Evolutionary conservation across 2,113 vertebrate genomes (phyloP).

Genomic region (Neodon shergylaensis): DNA sequence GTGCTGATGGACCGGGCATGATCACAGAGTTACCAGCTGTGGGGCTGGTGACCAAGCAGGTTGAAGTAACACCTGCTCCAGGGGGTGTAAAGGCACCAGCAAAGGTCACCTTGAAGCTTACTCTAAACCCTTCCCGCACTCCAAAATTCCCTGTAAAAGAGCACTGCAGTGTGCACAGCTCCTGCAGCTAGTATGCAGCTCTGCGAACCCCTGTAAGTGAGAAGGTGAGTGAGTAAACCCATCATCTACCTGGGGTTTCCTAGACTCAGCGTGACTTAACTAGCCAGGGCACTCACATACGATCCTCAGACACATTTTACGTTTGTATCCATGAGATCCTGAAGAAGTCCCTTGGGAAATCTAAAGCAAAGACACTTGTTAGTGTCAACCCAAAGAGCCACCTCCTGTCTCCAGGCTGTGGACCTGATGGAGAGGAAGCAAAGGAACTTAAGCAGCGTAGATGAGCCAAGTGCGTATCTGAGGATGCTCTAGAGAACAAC

Average conservation of each 20-base stretch:
- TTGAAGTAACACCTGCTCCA: background rate
- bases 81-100: background rate
- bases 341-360: conserved; percentile 1
- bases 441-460: background rate
- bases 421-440: too few species aligned
- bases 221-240: background rate
- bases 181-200: background rate
- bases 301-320: background rate
- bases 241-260: background rate
- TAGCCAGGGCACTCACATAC: background rate
- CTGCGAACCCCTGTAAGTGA: background rate
- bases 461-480: background rate
- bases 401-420: background rate
- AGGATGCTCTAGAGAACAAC: background rate
- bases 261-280: background rate
- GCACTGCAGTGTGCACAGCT: background rate
- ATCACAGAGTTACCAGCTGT: background rate
- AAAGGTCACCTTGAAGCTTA: background rate
- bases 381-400: background rate
- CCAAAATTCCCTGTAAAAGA: conserved; percentile 21
- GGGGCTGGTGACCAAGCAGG: too few species aligned
- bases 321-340: background rate
- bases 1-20: rapidly evolving
- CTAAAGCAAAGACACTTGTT: background rate
- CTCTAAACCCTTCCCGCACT: background rate